A percentile compares a stretch with the other conserved stretches of the same genome.
Conservation (phyloP, 2,113 vertebrate genomes). For the Marmota monax region DNA sequence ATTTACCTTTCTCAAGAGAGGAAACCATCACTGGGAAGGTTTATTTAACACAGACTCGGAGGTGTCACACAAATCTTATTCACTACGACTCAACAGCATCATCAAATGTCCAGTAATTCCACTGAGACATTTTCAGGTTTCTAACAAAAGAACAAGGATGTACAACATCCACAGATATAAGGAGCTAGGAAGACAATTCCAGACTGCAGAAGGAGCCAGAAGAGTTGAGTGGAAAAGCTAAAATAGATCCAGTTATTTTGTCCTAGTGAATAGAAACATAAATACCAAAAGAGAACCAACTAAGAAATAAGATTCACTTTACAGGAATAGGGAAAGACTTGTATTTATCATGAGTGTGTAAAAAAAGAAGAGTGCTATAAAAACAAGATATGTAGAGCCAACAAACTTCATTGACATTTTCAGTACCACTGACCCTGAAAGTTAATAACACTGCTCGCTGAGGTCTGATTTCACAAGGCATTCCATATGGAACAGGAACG, state of each 20-base stretch:
- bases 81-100: not conserved
- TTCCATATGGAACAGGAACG: constrained; percentile 51
- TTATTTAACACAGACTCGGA: not conserved
- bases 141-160: constrained; percentile 1
- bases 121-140: not conserved
- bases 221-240: not conserved
- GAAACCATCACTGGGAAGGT: not conserved
- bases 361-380: constrained; percentile 15
- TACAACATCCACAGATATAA: not conserved
- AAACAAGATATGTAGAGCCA: constrained; percentile 34
- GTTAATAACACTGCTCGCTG: not conserved
- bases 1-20: constrained; percentile 1
- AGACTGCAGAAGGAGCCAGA: not conserved
- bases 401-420: constrained; percentile 66
- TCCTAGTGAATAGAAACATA: not conserved
- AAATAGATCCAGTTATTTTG: constrained; percentile 59
- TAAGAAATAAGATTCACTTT: constrained; percentile 38
- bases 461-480: constrained; percentile 68
- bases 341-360: constrained; percentile 48
- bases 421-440: constrained; percentile 59
- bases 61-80: not conserved
- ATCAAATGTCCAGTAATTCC: not conserved
- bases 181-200: not conserved
- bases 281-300: constrained; percentile 15
- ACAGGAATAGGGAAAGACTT: constrained; percentile 19